phyloP scores from a whole-genome alignment of 2,888 invertebrate species.

The Clistopyga incitator region DNA sequence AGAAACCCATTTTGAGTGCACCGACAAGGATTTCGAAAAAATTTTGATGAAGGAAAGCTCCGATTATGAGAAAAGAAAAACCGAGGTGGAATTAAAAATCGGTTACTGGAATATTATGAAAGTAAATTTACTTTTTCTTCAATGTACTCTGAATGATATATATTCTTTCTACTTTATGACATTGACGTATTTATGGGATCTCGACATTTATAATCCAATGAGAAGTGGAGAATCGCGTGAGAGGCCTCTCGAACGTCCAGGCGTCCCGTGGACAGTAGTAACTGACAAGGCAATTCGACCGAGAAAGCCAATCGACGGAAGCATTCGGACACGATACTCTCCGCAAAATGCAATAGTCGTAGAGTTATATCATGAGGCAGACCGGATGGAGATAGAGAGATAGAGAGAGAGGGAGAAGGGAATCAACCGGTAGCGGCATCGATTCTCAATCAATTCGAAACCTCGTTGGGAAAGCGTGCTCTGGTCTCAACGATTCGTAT shows the following conservation, averaged over 20 bases:
- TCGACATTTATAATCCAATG: constrained; percentile 25
- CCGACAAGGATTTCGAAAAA: no score
- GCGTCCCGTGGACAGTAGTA: constrained; percentile 42
- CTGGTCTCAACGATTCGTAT: constrained; percentile 17
- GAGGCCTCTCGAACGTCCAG: constrained; percentile 39
- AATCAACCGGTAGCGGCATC: constrained; percentile 50
- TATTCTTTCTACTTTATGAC: constrained; percentile 11
- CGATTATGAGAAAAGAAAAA: no score
- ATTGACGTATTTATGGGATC: constrained; percentile 38
- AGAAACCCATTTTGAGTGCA: no score
- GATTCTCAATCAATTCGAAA: constrained; percentile 49
- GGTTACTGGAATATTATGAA: no score
- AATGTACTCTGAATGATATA: background rate
- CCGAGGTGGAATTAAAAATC: no score
- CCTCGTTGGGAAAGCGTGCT: constrained; percentile 16
- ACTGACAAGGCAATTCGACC: constrained; percentile 61
- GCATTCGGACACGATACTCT: constrained; percentile 19
- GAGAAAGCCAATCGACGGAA: constrained; percentile 51
- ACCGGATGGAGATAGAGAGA: constrained; percentile 37
- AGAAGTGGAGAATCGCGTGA: constrained; percentile 9
- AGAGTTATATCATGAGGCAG: background rate
- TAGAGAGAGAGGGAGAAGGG: constrained; percentile 6
- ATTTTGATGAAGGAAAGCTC: no score
- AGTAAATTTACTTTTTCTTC: background rate
- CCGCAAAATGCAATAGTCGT: constrained; percentile 20